Conservation (phyloP, 2,797 vertebrate species). For the Pipistrellus pipistrellus region DNA sequence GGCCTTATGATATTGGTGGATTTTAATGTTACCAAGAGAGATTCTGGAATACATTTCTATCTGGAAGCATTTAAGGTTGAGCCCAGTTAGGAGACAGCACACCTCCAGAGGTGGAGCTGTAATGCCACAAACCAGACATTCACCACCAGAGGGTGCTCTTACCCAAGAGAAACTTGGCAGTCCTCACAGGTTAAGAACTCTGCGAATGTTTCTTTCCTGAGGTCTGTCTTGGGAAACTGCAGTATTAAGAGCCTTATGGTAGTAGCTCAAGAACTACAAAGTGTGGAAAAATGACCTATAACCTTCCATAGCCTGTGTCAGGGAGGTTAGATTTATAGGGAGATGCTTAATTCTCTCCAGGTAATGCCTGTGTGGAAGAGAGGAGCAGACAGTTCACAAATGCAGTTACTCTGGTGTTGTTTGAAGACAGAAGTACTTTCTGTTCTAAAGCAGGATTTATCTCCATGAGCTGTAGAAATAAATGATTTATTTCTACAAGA, state of each 20-base stretch:
- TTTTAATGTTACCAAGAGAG: slow-evolving; percentile 37
- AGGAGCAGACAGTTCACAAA: neutral
- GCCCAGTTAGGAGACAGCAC: neutral
- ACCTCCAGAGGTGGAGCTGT: neutral
- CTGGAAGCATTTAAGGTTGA: slow-evolving; percentile 11
- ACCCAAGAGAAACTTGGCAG: slow-evolving; percentile 78
- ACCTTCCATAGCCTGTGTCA: neutral
- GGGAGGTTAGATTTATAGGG: neutral
- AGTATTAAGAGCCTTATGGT: neutral
- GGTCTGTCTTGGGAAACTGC: slow-evolving; percentile 32
- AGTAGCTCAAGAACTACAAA: slow-evolving; percentile 24
- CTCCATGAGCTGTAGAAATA: neutral
- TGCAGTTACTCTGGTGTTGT: neutral
- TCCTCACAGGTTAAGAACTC: neutral
- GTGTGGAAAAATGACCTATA: neutral
- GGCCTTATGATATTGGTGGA: neutral
- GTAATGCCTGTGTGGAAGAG: neutral
- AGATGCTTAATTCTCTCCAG: neutral
- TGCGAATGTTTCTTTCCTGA: slow-evolving; percentile 4
- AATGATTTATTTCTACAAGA: neutral
- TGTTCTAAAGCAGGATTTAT: neutral
- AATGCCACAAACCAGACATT: slow-evolving; percentile 66
- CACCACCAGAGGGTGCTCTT: slow-evolving; percentile 88
- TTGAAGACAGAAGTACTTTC: neutral
- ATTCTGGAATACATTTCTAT: slow-evolving; percentile 29